phyloP scores from a whole-genome alignment of 2,888 invertebrate species.

The Melanophora roralis region DNA sequence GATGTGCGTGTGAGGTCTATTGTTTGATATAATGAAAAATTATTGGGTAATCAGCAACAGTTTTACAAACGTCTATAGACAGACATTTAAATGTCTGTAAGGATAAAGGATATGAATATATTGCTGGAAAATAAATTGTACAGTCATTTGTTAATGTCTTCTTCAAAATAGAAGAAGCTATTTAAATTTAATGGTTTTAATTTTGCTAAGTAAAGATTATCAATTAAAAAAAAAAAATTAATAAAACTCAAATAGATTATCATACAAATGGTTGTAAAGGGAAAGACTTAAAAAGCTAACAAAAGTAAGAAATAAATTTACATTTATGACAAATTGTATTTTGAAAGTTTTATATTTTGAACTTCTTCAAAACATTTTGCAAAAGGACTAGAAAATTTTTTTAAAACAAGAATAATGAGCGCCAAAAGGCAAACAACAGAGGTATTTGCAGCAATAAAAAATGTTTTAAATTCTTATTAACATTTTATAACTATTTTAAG shows the following conservation, averaged over 20 bases:
- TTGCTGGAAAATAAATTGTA: slow-evolving; percentile 48
- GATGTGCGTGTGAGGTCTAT: slow-evolving; percentile 21
- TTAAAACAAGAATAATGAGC: slow-evolving; percentile 1
- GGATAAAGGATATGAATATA: slow-evolving; percentile 35
- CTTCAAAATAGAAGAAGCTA: slow-evolving; percentile 2
- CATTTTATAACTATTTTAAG: background rate
- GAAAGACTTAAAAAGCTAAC: background rate
- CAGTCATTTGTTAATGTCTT: slow-evolving; percentile 49
- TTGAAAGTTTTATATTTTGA: background rate
- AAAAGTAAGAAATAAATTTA: background rate
- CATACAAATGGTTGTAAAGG: background rate
- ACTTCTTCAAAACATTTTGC: background rate
- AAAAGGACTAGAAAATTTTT: no score
- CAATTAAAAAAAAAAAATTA: background rate
- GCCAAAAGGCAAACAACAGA: slow-evolving; percentile 16
- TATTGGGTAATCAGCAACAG: slow-evolving; percentile 58
- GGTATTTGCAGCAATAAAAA: slow-evolving; percentile 12
- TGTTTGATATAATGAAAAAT: slow-evolving; percentile 58
- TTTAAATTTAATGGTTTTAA: slow-evolving; percentile 13
- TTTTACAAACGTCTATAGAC: slow-evolving; percentile 37
- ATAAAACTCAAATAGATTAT: background rate
- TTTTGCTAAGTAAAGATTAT: background rate
- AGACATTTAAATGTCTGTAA: background rate
- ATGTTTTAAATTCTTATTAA: background rate
- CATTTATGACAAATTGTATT: slow-evolving; percentile 8